Evolutionary conservation across 2,888 invertebrate genomes (phyloP), one percentile per base, ranked within the genome.

Genomic region (Cantharis nigra): DNA sequence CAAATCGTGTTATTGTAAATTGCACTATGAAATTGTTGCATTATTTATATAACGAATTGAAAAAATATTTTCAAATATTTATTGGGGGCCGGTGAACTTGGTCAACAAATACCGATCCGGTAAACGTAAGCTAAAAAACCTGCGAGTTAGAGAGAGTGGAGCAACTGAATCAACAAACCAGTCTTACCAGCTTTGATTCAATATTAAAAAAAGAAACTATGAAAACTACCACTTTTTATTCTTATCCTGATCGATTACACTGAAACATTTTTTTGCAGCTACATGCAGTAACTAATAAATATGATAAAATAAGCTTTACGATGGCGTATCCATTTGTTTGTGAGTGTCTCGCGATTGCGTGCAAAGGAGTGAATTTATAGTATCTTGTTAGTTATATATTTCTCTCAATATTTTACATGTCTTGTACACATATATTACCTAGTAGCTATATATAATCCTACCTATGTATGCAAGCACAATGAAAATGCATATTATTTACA

Each of bases 1-100:
- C 5, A 49, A 49, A 49, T 49, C 49, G n/a, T 49, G n/a, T 7
- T 49, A 7, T 49, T 67, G 26, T 67, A 26, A 65, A 65, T 65
- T 23, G 23, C 20, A 67, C 23, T 26, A 23, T 3, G 65, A 13
- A n/a, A 67, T 67, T 11, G 9, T 67, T 67, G 20, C 26, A 7
- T 26, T 20, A 23, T 65, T 65, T 20, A 65, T 85, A 85, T 85
- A 85, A 85, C 84, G 85, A 82, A 85, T 85, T 85, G 84, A 86
- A 85, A 84, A 83, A 80, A 83, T 80, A 81, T 84, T 84, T 85
- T 87, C 85, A 87, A 86, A 87, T 87, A 86, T 87, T 86, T 86
- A 85, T 83, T 81, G 86, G 49, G 82, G 86, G 87, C 85, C 86
- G 86, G 83, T 87, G 87, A 87, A 87, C 83, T 79, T 81, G 81